Evolutionary conservation across 2,113 vertebrate genomes (phyloP), one percentile per base, ranked within the genome.

Genomic region (Misgurnus anguillicaudatus): DNA sequence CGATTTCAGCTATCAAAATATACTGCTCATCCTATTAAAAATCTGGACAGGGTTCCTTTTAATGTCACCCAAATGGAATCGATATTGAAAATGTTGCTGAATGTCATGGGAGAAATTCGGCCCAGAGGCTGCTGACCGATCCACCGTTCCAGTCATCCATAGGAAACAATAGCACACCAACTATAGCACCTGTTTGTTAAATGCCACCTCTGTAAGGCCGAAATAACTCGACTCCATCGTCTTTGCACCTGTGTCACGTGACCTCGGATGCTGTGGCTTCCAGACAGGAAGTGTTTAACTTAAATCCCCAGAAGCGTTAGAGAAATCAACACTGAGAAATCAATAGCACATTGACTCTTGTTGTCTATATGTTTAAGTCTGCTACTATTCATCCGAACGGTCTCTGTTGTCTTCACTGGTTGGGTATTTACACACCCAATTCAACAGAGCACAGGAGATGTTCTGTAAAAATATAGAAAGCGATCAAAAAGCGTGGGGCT

Each of bases 91-190:
- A 61, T 51, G 61, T 60, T 47, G 42, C 16, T 75, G 60, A 75
- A 75, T 75, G 73, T 64, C 73, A 64, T 39, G 58, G 73, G 64
- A 62, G 31, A 75, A 60, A 75, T 60, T 64, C 17, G n/a, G 19
- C 42, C 41, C 45, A 47, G 41, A 67, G 14, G 45, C 38, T 62
- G 8, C 41, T 62, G 53, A 73, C 53, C 11, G 24, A 64, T 24
- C 16, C 42, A 64, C 31, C n/a, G 58, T 38, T 75, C 48, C 45
- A 51, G 31, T 75, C 64, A 75, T 75, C 73, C 58, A 75, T 75
- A 64, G 19, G 31, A 64, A 75, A 64, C 61, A 38, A 75, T 38
- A 51, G 58, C 10, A 31, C 24, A 31, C 24, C 24, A 31, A 31
- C 24, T 3, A 31, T 31, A 31, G 6, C 21, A 38, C 60, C 58